A percentile compares a stretch with the other conserved stretches of the same genome.
Conservation (phyloP, 64 coral and sea anemone genomes). For the Catalaphyllia jardinei region DNA sequence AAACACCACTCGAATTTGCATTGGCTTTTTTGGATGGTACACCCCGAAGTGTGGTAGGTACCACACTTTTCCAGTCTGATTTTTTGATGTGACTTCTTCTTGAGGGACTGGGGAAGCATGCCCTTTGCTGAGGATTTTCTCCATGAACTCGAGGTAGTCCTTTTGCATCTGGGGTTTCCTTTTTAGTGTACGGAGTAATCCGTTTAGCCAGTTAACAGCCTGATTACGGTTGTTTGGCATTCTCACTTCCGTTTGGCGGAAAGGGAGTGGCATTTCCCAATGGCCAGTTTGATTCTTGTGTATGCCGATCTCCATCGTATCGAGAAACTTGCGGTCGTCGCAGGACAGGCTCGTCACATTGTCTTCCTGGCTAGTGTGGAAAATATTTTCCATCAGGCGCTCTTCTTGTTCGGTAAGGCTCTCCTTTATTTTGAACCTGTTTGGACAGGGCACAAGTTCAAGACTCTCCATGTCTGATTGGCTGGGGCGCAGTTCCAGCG, state of each 20-base stretch:
- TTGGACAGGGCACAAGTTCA: constrained; percentile 1
- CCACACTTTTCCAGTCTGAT: not conserved
- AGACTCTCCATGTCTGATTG: not conserved
- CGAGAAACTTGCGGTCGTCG: constrained; percentile 26
- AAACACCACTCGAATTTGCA: no score
- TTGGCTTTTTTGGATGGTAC: no score
- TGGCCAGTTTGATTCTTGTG: constrained; percentile 5
- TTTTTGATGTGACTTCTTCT: not conserved
- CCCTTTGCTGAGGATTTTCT: constrained; percentile 23
- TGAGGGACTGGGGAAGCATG: constrained; percentile 11
- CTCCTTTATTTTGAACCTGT: constrained; percentile 1
- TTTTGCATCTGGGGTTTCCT: constrained; percentile 23
- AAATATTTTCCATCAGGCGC: not conserved
- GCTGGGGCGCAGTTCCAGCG: no score
- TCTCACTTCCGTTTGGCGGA: not conserved
- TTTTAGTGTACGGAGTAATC: constrained; percentile 8
- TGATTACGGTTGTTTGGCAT: constrained; percentile 37
- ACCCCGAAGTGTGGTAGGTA: no score
- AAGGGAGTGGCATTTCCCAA: constrained; percentile 45
- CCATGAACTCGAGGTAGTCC: constrained; percentile 50
- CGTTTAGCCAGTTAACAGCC: constrained; percentile 26
- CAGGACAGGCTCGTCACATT: constrained; percentile 12
- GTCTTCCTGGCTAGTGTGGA: not conserved
- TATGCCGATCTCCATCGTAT: constrained; percentile 10
- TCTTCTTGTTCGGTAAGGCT: not conserved